Evolutionary conservation across 2,888 invertebrate genomes (phyloP), one percentile per base, ranked within the genome.

Genomic region (Dolomedes plantarius): DNA sequence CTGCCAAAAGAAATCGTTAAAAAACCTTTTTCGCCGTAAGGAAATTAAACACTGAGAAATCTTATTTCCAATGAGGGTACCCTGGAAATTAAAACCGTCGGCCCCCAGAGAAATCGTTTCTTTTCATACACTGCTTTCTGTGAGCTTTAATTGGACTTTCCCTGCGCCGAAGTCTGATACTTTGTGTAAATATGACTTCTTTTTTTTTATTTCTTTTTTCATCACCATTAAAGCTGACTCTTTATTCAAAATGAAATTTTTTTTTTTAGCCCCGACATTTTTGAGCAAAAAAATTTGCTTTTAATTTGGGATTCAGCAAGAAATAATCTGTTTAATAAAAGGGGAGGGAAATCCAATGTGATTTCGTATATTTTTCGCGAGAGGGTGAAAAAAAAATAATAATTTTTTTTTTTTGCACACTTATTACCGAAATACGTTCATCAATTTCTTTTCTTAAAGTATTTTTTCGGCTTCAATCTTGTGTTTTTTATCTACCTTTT

Each of bases 51-150:
- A 76, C 68, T 73, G 31, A 72, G 39, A 67, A 81, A 56, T 77
- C 83, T 73, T 69, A 56, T 77, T 77, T 76, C 65, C 46, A 65
- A 27, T 64, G 69, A 69, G 31, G 41, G 50, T 23, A 36, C 28
- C n/a, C 23, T 19, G 50, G 67, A 85, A 85, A 85, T 85, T 85
- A 85, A 85, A 85, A 77, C 71, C 83, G 64, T 85, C 72, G 65
- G 13, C 65, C 29, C 46, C 23, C n/a, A 3, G 19, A 68, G 36
- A 68, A 39, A 68, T 27, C 23, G 27, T 39, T 68, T 68, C 36
- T 11, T 68, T 68, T 36, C 39, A 68, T 23, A 39, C 27, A 19
- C 16, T 2, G 31, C 39, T 56, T 74, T 39, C 36, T 62, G 29
- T 39, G 19, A 29, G 64, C 39, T 75, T 62, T 82, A 82, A 82